Conservation (phyloP, 2,888 invertebrate species). For the Conus canariensis region DNA sequence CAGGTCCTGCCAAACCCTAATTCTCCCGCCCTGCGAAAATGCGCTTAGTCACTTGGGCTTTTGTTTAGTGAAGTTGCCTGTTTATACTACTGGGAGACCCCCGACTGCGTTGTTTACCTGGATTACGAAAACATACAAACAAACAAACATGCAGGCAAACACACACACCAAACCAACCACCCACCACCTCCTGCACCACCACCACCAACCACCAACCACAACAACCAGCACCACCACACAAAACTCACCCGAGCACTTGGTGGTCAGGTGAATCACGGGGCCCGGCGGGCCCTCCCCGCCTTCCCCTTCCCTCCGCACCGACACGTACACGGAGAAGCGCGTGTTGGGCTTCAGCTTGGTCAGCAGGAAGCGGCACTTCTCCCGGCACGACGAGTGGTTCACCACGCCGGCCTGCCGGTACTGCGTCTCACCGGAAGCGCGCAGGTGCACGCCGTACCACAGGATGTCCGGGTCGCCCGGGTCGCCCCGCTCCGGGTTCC, state of each 20-base stretch:
- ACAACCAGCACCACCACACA: background rate
- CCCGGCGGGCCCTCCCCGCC: slow-evolving; percentile 69
- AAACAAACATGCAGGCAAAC: too few species aligned
- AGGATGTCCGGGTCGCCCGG: slow-evolving; percentile 67
- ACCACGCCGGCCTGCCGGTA: slow-evolving; percentile 51
- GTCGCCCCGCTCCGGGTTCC: slow-evolving; percentile 66
- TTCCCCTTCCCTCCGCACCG: slow-evolving; percentile 63
- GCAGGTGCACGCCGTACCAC: slow-evolving; percentile 66
- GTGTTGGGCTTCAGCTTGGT: slow-evolving; percentile 68
- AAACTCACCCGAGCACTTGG: slow-evolving; percentile 64
- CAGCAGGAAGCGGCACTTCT: slow-evolving; percentile 62
- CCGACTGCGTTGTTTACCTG: too few species aligned
- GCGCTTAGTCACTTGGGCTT: too few species aligned
- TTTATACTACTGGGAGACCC: too few species aligned
- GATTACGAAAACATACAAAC: too few species aligned
- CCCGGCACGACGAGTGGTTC: slow-evolving; percentile 51
- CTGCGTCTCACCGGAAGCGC: slow-evolving; percentile 48
- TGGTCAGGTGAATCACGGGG: slow-evolving; percentile 63
- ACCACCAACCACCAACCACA: too few species aligned
- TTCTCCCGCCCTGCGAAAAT: too few species aligned
- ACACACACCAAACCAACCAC: too few species aligned
- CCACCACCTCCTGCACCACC: too few species aligned
- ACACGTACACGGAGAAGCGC: slow-evolving; percentile 67
- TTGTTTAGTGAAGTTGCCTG: too few species aligned
- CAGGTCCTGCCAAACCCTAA: too few species aligned